Base-by-base conservation (phyloP, 1,140 invertebrate genomes). In the Dendroctonus valens region DNA sequence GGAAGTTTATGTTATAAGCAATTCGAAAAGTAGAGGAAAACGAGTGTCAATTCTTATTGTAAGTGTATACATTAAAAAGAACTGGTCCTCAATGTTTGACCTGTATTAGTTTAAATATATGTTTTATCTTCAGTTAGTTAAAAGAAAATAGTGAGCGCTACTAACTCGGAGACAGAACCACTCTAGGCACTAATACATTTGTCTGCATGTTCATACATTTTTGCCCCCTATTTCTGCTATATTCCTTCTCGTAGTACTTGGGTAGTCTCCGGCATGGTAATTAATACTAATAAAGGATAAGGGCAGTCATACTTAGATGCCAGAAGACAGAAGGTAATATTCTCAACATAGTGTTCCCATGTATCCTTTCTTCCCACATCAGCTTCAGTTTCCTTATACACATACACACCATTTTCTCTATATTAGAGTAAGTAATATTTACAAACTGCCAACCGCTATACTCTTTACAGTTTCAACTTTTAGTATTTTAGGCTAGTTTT, bases 301-400 rank as follows among this genome's bases (percentile, higher is more conserved):
- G 65, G 65, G 65, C 65, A 59, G 65, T 67, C 65, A 59, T 67
- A 49, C 49, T 65, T 63, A 63, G 60, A 55, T 57, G 52, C 65
- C 65, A 60, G 57, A 67, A 52, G 39, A 53, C n/a, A 67, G 46
- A 57, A 67, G 65, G 65, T 67, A 67, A 67, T 41, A 44, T 53
- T 67, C n/a, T 37, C 42, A 37, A 54, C 57, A 59, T 65, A 67
- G 57, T 53, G 15, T 54, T 44, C 52, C 64, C 54, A 57, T 51
- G 48, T 44, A 55, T 54, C 65, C 65, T 44, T 15, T 48, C 38
- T 50, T 44, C 58, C 65, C 38, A 52, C 50, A 52, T 67, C 57
- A 42, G 51, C 57, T 59, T 59, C 50, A 50, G 14, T 50, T 65
- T 60, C 48, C 58, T 49, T 59, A 26, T 40, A 57, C 42, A 50